A percentile compares a stretch with the other conserved stretches of the same genome.
Evolutionary conservation across 1,140 invertebrate genomes (phyloP).

Genomic region (Rhopalosiphum maidis): DNA sequence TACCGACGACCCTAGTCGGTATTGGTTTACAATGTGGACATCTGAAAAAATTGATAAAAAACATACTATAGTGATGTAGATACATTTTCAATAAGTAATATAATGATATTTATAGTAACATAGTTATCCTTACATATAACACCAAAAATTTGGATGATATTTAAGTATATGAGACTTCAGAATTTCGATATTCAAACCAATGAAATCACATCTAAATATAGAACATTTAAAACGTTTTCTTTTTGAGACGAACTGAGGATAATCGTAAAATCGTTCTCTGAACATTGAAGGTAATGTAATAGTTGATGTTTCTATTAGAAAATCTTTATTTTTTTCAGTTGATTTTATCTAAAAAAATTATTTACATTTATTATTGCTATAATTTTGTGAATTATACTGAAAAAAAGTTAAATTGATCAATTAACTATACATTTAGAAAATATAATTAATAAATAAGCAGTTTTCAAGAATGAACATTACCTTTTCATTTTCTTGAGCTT

Average conservation of each 20-base stretch:
- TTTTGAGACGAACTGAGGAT: not conserved
- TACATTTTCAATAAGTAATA: not conserved
- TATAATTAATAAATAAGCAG: not conserved
- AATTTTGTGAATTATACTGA: too few relatives aligned
- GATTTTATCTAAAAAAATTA: not conserved
- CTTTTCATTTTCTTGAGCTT: slow-evolving; percentile 2
- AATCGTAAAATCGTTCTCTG: not conserved
- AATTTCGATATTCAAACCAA: not conserved
- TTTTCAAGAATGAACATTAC: not conserved
- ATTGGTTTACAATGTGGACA: slow-evolving; percentile 14
- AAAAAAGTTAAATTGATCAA: too few relatives aligned
- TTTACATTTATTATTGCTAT: not conserved
- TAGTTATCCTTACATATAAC: not conserved
- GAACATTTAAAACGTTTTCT: not conserved
- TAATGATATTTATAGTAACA: not conserved
- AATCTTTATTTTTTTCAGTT: not conserved
- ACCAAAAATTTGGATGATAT: not conserved
- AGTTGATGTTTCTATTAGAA: not conserved
- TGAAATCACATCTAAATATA: not conserved
- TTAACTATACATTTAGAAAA: not conserved
- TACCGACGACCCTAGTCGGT: too few relatives aligned
- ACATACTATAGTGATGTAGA: not conserved
- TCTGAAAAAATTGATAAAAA: not conserved
- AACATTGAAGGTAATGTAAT: not conserved
- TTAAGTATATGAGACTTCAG: not conserved